Base-by-base conservation (phyloP, 1,140 invertebrate genomes). In the Diabrotica undecimpunctata region DNA sequence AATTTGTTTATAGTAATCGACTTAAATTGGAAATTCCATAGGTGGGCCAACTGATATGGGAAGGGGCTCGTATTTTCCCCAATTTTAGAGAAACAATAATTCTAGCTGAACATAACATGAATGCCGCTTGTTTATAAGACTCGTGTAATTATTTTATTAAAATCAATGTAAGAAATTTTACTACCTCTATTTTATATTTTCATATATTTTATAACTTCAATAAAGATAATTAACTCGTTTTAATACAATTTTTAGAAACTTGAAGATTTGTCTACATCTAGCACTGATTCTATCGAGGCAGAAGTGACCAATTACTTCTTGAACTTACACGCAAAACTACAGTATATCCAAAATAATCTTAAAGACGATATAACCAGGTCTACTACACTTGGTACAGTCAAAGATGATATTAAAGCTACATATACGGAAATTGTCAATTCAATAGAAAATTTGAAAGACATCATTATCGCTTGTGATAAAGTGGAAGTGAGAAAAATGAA, bases 281-380 rank as follows among this genome's bases (percentile, higher is more conserved):
- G 65, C 37, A 57, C 36, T 38, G 51, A 37, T 6, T 5, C 39
- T 13, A n/a, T 69, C 6, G 65, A 61, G 64, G 62, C 65, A 56
- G 58, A 65, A 12, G 59, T 71, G 4, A 56, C 53, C 41, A 60
- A 64, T n/a, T 71, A 66, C 63, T 73, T 73, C 52, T 13, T 36
- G 5, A 56, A 71, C 38, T 63, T 56, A 14, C 66, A 70, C 54
- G 67, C 57, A 3, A 69, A 61, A 63, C 35, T 73, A 35, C 59
- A 69, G 50, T 61, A 56, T 5, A 54, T 71, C 10, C 67, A 73
- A 35, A 65, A 66, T 7, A 54, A 68, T 56, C 37, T 67, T 4
- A 54, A 54, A 39, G 52, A 71, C 11, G 66, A 70, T 50, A 51
- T 53, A 53, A 11, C 13, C 25, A 10, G 39, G n/a, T 35, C 25